These are phyloP conservation scores for Ictalurus furcatus DNA, from an alignment of 2,113 vertebrate species.

Conservation along the genomic window DNA sequence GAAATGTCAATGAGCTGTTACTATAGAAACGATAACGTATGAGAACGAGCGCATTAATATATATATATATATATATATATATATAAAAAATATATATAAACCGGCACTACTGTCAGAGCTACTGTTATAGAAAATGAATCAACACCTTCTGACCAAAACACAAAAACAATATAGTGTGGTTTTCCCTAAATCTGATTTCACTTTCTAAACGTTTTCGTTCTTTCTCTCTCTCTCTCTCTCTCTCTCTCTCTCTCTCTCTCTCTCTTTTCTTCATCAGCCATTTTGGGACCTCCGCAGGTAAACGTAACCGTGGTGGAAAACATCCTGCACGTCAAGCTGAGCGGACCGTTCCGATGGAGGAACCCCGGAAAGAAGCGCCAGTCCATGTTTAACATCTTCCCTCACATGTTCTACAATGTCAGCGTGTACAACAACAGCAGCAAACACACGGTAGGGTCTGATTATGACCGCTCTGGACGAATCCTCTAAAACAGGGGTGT, in stretches of 20 bases:
- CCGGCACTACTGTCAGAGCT: not conserved
- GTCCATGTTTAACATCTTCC: slow-evolving; percentile 75
- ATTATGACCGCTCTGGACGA: not conserved
- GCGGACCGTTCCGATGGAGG: slow-evolving; percentile 80
- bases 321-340: slow-evolving; percentile 74
- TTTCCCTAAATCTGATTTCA: not conserved
- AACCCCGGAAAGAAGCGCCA: slow-evolving; percentile 45
- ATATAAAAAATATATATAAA: too few species aligned
- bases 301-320: slow-evolving; percentile 69
- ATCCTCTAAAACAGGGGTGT: not conserved
- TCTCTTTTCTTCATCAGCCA: slow-evolving; percentile 66
- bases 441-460: slow-evolving; percentile 68
- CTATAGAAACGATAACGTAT: not conserved
- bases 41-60: not conserved
- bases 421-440: slow-evolving; percentile 71
- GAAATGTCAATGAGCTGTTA: not conserved
- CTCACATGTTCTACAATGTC: slow-evolving; percentile 77
- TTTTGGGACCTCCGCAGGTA: slow-evolving; percentile 79
- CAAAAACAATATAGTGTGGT: not conserved
- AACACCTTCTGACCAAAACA: not conserved
- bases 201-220: not conserved
- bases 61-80: too few species aligned
- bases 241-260: not conserved
- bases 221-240: too few species aligned
- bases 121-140: not conserved